Evolutionary conservation across 1,140 invertebrate genomes (phyloP).

Genomic region (Adoxophyes honmai): DNA sequence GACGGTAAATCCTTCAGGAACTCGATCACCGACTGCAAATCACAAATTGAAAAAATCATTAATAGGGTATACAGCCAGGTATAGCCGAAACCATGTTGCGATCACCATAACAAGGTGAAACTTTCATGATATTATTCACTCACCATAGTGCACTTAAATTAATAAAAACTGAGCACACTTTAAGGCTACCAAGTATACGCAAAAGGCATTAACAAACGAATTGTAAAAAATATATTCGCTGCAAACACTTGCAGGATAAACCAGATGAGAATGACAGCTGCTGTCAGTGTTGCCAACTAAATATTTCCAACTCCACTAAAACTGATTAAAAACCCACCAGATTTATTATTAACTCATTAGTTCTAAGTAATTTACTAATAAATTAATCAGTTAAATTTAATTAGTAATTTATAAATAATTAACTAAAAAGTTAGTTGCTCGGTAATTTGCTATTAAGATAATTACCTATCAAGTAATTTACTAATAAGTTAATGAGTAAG

Average conservation of each 20-base stretch:
- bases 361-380: no score
- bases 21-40: conserved; percentile 87
- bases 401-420: no score
- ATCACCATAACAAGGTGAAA: neutral
- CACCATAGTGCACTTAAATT: conserved; percentile 44
- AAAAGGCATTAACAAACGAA: conserved; percentile 37
- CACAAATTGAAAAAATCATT: conserved; percentile 30
- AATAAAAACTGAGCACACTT: conserved; percentile 24
- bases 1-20: conserved; percentile 94
- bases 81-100: conserved; percentile 21
- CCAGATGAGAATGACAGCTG: conserved; percentile 56
- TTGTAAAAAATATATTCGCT: conserved; percentile 48
- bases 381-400: no score
- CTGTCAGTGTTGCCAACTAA: neutral
- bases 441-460: no score
- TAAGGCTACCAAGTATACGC: conserved; percentile 25
- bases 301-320: no score
- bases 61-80: conserved; percentile 20
- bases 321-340: no score
- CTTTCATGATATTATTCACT: conserved; percentile 18
- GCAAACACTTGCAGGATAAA: conserved; percentile 35
- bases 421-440: no score
- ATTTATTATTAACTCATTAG: no score
- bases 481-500: no score
- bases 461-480: no score